phyloP scores from a whole-genome alignment of 2,888 invertebrate species.

The Neria commutata region DNA sequence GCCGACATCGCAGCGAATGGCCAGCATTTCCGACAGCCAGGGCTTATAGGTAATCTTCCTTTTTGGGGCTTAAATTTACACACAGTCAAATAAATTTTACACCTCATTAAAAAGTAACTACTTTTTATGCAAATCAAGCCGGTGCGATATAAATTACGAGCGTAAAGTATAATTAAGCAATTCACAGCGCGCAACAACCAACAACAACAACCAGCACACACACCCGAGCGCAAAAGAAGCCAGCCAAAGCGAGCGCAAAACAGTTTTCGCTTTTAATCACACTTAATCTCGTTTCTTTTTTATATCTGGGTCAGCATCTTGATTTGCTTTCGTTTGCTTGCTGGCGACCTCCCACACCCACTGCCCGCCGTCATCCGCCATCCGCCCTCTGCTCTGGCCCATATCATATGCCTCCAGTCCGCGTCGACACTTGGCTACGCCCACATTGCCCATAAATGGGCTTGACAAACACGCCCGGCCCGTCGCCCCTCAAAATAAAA shows the following conservation, averaged over 20 bases:
- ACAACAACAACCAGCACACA: constrained; percentile 13
- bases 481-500: constrained; percentile 43
- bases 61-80: constrained; percentile 17
- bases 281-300: constrained; percentile 55
- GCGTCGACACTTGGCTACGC: constrained; percentile 14
- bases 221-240: constrained; percentile 29
- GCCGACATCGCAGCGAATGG: too few relatives aligned
- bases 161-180: constrained; percentile 7
- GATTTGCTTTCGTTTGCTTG: constrained; percentile 29
- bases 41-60: too few relatives aligned
- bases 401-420: neutral
- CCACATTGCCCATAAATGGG: constrained; percentile 39
- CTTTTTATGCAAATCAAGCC: constrained; percentile 51
- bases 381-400: neutral
- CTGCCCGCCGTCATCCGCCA: neutral
- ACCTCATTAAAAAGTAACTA: constrained; percentile 53
- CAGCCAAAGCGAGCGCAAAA: constrained; percentile 32
- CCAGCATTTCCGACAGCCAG: too few relatives aligned
- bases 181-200: neutral
- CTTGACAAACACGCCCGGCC: too few relatives aligned
- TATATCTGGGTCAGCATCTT: constrained; percentile 55
- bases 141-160: constrained; percentile 46
- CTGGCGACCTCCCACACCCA: constrained; percentile 19
- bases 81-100: constrained; percentile 45
- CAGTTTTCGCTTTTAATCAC: constrained; percentile 46